Base-by-base conservation (phyloP, 2,113 vertebrate species). In the Riparia riparia region DNA sequence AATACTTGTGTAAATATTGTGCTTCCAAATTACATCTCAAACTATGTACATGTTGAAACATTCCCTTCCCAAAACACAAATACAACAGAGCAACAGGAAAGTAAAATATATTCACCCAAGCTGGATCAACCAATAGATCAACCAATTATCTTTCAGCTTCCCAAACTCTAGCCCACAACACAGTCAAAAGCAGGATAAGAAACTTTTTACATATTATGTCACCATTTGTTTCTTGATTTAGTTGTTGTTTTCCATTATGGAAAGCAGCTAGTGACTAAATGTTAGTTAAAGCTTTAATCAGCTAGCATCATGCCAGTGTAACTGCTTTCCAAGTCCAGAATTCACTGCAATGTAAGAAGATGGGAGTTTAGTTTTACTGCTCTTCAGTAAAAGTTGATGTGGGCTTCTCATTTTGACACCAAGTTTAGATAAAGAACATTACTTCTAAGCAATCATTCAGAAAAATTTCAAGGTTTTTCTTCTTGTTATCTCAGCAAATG, bases 251-350 rank as follows among this genome's bases (percentile, higher is more conserved):
- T 73, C 14, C 50, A 63, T 53, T 21, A 53, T 5, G 12, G 29
- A 73, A 95, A 65, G 26, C 21, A 89, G n/a, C 10, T 86, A 86
- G 44, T 8, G 10, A 34, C 44, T 70, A 2, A 1, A 13, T 41
- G 19, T 31, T 19, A 39, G 32, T 64, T 80, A 61, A 69, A 86
- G 24, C 10, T 69, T 60, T 4, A 10, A 47, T 50, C 50, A 65
- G 41, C 10, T 31, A 21, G 18, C 24, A 22, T 13, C 9, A 53
- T 1, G 2, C 2, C 3, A 49, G 14, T 1, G 1, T 29, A 57
- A 37, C 6, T 32, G 29, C 6, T 1, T 37, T 32, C 32, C 20
- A 24, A 64, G 37, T 17, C 63, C 50, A 41, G 34, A 49, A 19
- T 41, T 54, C 51, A 22, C 18, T 47, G 29, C 9, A 19, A 3